Percentiles rank a stretch among this genome's conserved stretches.
Evolutionary conservation across 1,140 invertebrate species (phyloP).

Genomic region (Drosophila mauritiana): DNA sequence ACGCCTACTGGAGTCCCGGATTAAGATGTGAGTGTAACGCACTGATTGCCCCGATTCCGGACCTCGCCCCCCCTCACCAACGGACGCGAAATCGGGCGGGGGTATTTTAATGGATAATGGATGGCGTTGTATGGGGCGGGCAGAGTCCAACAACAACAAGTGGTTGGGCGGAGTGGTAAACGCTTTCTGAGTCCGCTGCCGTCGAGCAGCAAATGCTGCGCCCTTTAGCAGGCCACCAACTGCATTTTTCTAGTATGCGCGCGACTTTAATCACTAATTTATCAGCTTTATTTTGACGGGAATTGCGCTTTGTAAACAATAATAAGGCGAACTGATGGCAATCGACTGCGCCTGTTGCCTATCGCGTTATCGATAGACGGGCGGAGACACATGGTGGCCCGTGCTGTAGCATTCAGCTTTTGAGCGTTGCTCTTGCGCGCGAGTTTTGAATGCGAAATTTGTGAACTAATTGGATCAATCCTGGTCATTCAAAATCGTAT

Average conservation of each 20-base stretch:
- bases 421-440: background rate
- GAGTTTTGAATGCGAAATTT: background rate
- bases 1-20: slow-evolving; percentile 1
- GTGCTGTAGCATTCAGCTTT: background rate
- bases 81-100: slow-evolving; percentile 8
- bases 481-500: too few species aligned
- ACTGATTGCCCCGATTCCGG: slow-evolving; percentile 1
- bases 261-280: slow-evolving; percentile 5
- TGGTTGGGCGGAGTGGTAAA: slow-evolving; percentile 21
- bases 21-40: background rate
- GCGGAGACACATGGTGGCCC: background rate
- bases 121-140: slow-evolving; percentile 18
- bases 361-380: slow-evolving; percentile 12
- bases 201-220: slow-evolving; percentile 14
- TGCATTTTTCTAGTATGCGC: slow-evolving; percentile 9
- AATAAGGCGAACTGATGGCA: slow-evolving; percentile 14
- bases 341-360: slow-evolving; percentile 3
- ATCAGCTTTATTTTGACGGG: slow-evolving; percentile 4
- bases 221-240: slow-evolving; percentile 1
- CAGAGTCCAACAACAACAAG: slow-evolving; percentile 49
- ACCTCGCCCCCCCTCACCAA: background rate
- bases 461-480: background rate
- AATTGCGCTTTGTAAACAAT: slow-evolving; percentile 36
- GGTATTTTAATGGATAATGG: slow-evolving; percentile 4
- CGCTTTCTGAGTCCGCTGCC: background rate